Evolutionary conservation across 2,888 invertebrate genomes (phyloP), one percentile per base, ranked within the genome.

Genomic region (Lacanobia oleracea): DNA sequence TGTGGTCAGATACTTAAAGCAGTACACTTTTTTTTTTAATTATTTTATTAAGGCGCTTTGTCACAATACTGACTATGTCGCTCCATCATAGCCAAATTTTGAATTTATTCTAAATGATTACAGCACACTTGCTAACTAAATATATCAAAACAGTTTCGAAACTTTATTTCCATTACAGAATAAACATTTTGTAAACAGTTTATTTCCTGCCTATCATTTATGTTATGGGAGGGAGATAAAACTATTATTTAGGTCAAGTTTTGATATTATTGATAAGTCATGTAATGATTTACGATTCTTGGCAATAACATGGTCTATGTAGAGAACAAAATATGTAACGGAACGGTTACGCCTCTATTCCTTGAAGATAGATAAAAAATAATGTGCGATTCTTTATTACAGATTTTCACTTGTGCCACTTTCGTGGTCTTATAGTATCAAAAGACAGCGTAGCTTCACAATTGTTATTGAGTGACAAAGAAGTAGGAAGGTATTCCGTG

Each of bases 171-270:
- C 21, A 57, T 18, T 67, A 43, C 54, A 66, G 56, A 65, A 62
- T 23, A 75, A 61, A 71, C 61, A 61, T 61, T 85, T 74, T 51
- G 77, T 75, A 75, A 83, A 79, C 73, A 77, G 56, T 84, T 66
- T n/a, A n/a, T 81, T 79, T 79, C 86, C 86, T 86, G 87, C 80
- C 75, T 59, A 62, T 69, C 62, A 68, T 75, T 74, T 75, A 71
- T 75, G 79, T 72, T 71, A 69, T 64, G 75, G 77, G 65, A 76
- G 63, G n/a, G 61, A 81, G 89, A 90, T 91, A 90, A 82, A 72
- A 75, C 71, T 56, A 88, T 87, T 59, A 88, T 88, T 78, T 88
- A 73, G 90, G 90, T 90, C 89, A 90, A 88, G 86, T 88, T 88
- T 89, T 86, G 84, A 84, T 86, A 81, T 82, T 77, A 77, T 81